A percentile compares a stretch with the other conserved stretches of the same genome.
These are phyloP conservation scores for Ostrea edulis DNA, from an alignment of 1,140 invertebrate species.

Conservation along the genomic window DNA sequence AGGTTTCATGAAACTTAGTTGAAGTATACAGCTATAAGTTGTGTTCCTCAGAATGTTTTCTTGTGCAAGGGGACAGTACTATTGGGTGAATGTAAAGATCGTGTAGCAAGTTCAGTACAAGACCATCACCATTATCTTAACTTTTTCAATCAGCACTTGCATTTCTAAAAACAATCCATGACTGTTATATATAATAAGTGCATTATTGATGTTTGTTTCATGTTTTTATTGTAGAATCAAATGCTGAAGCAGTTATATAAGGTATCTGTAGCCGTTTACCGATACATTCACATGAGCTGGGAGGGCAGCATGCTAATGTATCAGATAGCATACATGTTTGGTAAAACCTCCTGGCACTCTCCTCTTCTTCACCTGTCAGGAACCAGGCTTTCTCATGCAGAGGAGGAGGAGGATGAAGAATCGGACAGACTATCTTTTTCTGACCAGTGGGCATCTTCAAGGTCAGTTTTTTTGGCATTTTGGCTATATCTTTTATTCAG, in stretches of 20 bases:
- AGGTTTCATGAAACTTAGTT: no score
- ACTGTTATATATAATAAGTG: no score
- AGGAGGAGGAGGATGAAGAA: slow-evolving; percentile 62
- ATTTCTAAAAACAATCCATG: no score
- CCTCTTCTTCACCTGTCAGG: slow-evolving; percentile 74
- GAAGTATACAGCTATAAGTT: no score
- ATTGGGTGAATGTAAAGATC: no score
- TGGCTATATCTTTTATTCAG: neutral
- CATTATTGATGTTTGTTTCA: no score
- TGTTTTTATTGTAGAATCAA: slow-evolving; percentile 46
- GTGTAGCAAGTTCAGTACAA: no score
- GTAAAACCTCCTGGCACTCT: slow-evolving; percentile 71
- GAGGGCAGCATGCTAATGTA: slow-evolving; percentile 74
- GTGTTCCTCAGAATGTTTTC: no score
- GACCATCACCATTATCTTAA: no score
- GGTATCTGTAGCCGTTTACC: slow-evolving; percentile 74
- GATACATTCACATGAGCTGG: slow-evolving; percentile 75
- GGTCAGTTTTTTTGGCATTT: neutral
- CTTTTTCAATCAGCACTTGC: no score
- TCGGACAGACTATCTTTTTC: neutral
- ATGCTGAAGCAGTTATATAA: neutral
- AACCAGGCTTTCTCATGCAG: slow-evolving; percentile 66
- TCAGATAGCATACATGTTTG: slow-evolving; percentile 76
- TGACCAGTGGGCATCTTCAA: neutral
- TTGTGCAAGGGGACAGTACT: no score